Evolutionary conservation across 2,888 invertebrate genomes (phyloP).

Genomic region (Mesorhabditis spiculigera): DNA sequence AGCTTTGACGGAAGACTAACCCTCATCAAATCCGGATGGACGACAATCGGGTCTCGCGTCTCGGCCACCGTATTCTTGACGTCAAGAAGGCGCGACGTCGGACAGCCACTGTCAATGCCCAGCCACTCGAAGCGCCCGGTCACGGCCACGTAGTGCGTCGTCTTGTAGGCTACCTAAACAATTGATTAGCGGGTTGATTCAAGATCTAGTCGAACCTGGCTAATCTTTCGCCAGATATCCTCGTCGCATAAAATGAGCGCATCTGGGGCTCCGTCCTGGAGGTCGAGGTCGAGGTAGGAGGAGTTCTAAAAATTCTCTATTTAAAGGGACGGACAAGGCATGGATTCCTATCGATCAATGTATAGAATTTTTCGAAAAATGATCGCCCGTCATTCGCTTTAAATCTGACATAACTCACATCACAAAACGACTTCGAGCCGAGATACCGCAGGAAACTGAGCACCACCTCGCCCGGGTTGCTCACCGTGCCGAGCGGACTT

Average conservation of each 20-base stretch:
- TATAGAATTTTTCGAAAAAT: background rate
- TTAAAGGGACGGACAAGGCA: no score
- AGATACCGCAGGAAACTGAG: slow-evolving; percentile 16
- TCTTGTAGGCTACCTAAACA: slow-evolving; percentile 34
- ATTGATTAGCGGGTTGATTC: background rate
- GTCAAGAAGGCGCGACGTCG: background rate
- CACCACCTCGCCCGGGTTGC: slow-evolving; percentile 8
- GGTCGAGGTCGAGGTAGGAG: slow-evolving; percentile 11
- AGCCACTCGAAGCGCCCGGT: slow-evolving; percentile 34
- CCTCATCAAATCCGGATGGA: background rate
- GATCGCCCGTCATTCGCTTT: background rate
- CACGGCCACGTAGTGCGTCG: slow-evolving; percentile 33
- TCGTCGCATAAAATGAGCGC: slow-evolving; percentile 14
- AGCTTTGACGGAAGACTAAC: no score
- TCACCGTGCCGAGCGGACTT: background rate
- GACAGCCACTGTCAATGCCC: slow-evolving; percentile 5
- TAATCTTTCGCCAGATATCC: slow-evolving; percentile 19
- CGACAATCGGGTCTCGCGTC: slow-evolving; percentile 3
- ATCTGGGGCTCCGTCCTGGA: slow-evolving; percentile 11
- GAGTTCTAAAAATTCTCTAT: background rate
- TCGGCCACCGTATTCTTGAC: background rate
- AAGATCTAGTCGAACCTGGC: slow-evolving; percentile 9
- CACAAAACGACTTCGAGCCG: slow-evolving; percentile 1
- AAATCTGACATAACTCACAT: background rate
- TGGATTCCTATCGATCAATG: no score